phyloP scores from a whole-genome alignment of 2,797 vertebrate species.

The Clarias platycephalus region DNA sequence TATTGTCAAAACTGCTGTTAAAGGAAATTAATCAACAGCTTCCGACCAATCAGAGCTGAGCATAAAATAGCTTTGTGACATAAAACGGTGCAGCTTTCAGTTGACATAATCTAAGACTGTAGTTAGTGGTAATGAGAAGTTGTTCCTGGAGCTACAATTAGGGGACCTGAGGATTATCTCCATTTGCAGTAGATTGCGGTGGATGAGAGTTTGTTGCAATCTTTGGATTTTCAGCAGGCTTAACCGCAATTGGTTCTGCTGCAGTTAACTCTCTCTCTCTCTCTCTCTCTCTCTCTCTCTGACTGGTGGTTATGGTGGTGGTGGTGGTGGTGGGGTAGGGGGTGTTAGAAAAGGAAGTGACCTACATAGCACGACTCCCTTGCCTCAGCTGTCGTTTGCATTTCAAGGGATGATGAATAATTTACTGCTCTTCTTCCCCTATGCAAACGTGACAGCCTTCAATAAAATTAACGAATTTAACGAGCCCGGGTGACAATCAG shows the following conservation, averaged over 20 bases:
- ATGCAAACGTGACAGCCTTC: conserved; percentile 69
- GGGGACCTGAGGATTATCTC: conserved; percentile 35
- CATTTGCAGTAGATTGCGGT: conserved; percentile 35
- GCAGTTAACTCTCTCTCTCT: conserved; percentile 45
- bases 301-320: conserved; percentile 43
- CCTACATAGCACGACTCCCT: conserved; percentile 71
- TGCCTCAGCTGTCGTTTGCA: conserved; percentile 72
- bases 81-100: background rate
- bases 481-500: conserved; percentile 60
- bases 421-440: conserved; percentile 63
- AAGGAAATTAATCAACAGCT: background rate
- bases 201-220: conserved; percentile 38
- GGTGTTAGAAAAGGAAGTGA: conserved; percentile 65
- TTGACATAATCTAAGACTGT: background rate
- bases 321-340: conserved; percentile 13
- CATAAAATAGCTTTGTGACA: background rate
- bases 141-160: conserved; percentile 32
- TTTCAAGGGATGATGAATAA: conserved; percentile 76
- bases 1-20: background rate
- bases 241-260: conserved; percentile 52
- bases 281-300: conserved; percentile 34
- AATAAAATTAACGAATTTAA: conserved; percentile 66
- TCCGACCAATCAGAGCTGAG: background rate
- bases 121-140: conserved; percentile 30
- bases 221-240: conserved; percentile 45